Conservation (phyloP, 2,888 invertebrate genomes). For the Syritta pipiens region DNA sequence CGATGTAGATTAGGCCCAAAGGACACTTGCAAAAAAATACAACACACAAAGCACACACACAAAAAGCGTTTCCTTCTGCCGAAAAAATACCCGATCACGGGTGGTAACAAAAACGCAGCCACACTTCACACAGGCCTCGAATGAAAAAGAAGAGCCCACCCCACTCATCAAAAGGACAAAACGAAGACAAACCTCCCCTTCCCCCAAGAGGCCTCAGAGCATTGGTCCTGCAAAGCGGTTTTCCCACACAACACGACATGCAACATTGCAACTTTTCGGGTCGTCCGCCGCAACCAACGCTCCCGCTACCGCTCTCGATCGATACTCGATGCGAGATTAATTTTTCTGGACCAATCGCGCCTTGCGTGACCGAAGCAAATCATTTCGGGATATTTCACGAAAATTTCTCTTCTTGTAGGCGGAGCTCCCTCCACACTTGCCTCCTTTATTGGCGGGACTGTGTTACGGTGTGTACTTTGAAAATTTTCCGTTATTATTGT, state of each 20-base stretch:
- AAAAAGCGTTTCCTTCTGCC: too few relatives aligned
- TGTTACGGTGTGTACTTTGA: constrained; percentile 52
- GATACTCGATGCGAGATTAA: constrained; percentile 70
- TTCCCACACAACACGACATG: constrained; percentile 43
- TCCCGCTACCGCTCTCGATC: constrained; percentile 64
- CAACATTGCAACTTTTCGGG: constrained; percentile 68
- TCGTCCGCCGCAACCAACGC: too few relatives aligned
- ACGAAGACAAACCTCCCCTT: neutral
- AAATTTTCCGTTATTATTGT: constrained; percentile 61
- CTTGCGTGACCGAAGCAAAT: constrained; percentile 71
- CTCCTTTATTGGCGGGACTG: constrained; percentile 33
- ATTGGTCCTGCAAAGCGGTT: constrained; percentile 35
- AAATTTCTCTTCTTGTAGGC: constrained; percentile 65
- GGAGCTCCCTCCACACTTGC: constrained; percentile 60
- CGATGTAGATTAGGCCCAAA: constrained; percentile 37
- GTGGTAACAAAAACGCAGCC: neutral
- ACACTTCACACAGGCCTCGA: neutral
- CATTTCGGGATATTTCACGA: constrained; percentile 70
- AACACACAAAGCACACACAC: constrained; percentile 1
- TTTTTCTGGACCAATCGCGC: constrained; percentile 72
- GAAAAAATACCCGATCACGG: constrained; percentile 6
- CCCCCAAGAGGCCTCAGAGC: constrained; percentile 18
- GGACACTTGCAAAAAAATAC: constrained; percentile 17
- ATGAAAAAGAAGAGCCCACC: constrained; percentile 11
- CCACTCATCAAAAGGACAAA: too few relatives aligned